Evolutionary conservation across 2,888 invertebrate species (phyloP).

Genomic region (Drosophila dives): DNA sequence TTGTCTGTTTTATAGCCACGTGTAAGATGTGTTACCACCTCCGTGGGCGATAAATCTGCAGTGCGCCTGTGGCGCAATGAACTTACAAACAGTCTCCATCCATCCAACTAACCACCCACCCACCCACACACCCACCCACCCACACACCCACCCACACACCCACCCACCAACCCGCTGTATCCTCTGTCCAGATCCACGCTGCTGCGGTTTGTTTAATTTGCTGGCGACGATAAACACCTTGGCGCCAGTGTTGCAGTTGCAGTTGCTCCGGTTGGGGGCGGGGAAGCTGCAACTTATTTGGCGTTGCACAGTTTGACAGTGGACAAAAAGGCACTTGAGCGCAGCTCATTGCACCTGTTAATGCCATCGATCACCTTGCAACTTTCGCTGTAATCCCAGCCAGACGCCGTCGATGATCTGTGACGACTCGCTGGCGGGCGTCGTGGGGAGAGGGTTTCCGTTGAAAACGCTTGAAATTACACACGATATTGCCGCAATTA

Average conservation of each 20-base stretch:
- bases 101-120: neutral
- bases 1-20: slow-evolving; percentile 72
- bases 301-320: slow-evolving; percentile 44
- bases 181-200: slow-evolving; percentile 5
- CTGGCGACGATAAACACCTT: slow-evolving; percentile 77
- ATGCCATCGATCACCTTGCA: slow-evolving; percentile 9
- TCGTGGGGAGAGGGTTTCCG: slow-evolving; percentile 69
- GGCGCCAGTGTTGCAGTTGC: slow-evolving; percentile 54
- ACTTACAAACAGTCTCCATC: slow-evolving; percentile 47
- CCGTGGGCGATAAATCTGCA: slow-evolving; percentile 82
- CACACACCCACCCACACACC: neutral
- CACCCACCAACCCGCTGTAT: neutral
- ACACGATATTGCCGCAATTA: slow-evolving; percentile 61
- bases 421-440: slow-evolving; percentile 68
- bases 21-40: slow-evolving; percentile 72
- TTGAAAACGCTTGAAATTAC: slow-evolving; percentile 72
- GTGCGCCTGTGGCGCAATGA: slow-evolving; percentile 77
- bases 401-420: slow-evolving; percentile 14
- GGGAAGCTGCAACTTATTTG: neutral
- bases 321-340: slow-evolving; percentile 43
- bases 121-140: neutral
- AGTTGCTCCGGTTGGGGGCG: neutral
- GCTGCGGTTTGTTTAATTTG: slow-evolving; percentile 69
- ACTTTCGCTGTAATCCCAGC: neutral
- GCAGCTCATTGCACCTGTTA: slow-evolving; percentile 44